Base-by-base conservation (phyloP, 1,140 invertebrate genomes). In the Druon quercuslanigerum region DNA sequence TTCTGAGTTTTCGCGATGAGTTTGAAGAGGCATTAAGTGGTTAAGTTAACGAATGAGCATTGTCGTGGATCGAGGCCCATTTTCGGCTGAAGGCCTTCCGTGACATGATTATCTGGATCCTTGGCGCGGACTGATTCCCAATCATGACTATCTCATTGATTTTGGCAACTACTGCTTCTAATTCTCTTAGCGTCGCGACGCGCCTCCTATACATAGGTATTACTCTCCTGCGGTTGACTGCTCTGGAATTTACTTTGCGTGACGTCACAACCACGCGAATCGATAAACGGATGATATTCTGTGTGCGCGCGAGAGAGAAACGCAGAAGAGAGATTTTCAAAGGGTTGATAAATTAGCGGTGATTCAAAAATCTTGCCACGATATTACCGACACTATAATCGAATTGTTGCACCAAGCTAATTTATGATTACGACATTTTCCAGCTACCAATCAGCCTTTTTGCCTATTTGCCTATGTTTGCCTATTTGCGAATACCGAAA, bases 121-220 rank as follows among this genome's bases (percentile, higher is more conserved):
- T 60, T 33, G 19, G n/a, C 52, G 52, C 52, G 51, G 72, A 52
- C 40, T 20, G 72, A 60, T 77, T 56, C 73, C 75, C 76, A 80
- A 80, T 75, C 57, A 77, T 73, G 66, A 71, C 72, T 77, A 76
- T 80, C 79, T 80, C 72, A 77, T 77, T 80, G 73, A 77, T 77
- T 80, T 77, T 72, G 66, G 46, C 75, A 60, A 74, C 74, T 76
- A 75, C 66, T 71, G 57, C 13, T 60, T 25, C 71, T 73, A 77
- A 77, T 71, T 72, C 75, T 74, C 73, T 77, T 77, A 50, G 70
- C 51, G 50, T 13, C 51, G 70, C 71, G 56, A 57, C 60, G 46
- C 19, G 20, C 16, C 51, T 74, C 19, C 19, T 71, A 54, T 73
- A 46, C 25, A 33, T 46, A 46, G 8, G 11, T 46, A 74, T 76